Evolutionary conservation across 37 sponge, comb jelly and placozoan genomes (phyloP).

Genomic region (Chondrosia reniformis): DNA sequence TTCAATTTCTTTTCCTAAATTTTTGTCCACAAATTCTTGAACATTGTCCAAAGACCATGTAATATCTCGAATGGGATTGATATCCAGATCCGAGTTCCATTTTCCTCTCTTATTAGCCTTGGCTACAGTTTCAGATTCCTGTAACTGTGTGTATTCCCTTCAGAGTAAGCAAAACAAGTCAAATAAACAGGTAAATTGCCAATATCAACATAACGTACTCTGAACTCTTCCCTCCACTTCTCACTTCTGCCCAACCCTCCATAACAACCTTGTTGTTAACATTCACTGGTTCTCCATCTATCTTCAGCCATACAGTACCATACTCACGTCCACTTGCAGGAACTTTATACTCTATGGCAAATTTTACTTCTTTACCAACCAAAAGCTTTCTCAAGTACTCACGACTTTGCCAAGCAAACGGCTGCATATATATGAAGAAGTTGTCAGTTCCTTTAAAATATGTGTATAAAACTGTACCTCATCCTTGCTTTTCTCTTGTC

Average conservation of each 20-base stretch:
- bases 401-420: constrained; percentile 89
- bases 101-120: constrained; percentile 60
- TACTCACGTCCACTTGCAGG: constrained; percentile 46
- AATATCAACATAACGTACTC: constrained; percentile 62
- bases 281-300: constrained; percentile 33
- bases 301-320: constrained; percentile 35
- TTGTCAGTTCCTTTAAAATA: not conserved
- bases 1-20: constrained; percentile 73
- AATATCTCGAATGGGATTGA: constrained; percentile 52
- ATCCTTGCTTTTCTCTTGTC: constrained; percentile 49
- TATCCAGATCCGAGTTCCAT: constrained; percentile 27
- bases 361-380: constrained; percentile 87
- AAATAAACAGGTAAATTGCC: not conserved
- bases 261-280: constrained; percentile 45
- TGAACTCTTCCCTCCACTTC: constrained; percentile 31
- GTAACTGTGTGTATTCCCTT: constrained; percentile 54
- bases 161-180: not conserved
- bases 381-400: constrained; percentile 83
- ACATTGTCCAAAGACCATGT: constrained; percentile 66
- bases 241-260: constrained; percentile 69
- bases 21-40: constrained; percentile 66
- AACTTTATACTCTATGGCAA: constrained; percentile 71
- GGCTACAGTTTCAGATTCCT: constrained; percentile 53
- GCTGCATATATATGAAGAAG: constrained; percentile 42
- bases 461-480: constrained; percentile 34